Evolutionary conservation across 2,888 invertebrate genomes (phyloP).

Genomic region (Steromphala cineraria): DNA sequence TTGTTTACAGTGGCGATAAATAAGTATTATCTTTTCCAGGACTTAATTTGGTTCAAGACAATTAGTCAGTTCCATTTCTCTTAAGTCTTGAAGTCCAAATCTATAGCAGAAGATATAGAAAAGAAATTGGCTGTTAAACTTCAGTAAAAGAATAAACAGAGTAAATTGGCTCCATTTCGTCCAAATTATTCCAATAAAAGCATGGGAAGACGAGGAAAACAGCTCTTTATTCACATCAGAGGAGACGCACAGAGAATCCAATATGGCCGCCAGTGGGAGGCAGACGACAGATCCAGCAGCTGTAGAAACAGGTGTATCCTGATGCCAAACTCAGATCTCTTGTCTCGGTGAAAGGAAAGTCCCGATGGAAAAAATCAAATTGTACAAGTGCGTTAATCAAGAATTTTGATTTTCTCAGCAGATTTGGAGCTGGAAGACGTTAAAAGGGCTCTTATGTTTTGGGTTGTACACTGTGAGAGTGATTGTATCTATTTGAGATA

Average conservation of each 20-base stretch:
- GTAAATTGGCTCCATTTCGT: neutral
- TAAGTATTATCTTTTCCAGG: no score
- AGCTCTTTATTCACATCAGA: neutral
- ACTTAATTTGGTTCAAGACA: no score
- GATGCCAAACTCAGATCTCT: neutral
- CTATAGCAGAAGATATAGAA: neutral
- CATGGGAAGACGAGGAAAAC: neutral
- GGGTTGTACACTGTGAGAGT: no score
- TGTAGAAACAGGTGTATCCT: neutral
- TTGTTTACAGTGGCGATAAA: no score
- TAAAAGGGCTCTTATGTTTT: no score
- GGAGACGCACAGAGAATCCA: neutral
- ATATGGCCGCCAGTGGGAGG: constrained; percentile 6
- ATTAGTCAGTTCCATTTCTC: no score
- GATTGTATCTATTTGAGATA: no score
- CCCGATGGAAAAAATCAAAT: neutral
- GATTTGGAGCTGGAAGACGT: neutral
- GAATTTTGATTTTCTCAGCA: neutral
- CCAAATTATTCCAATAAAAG: constrained; percentile 5
- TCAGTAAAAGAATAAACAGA: neutral
- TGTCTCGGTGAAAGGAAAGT: neutral
- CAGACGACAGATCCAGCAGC: neutral
- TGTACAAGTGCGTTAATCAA: constrained; percentile 7
- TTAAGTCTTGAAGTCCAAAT: neutral
- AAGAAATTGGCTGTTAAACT: neutral